phyloP scores from a whole-genome alignment of 1,140 invertebrate species.

The Colletes gigas region DNA sequence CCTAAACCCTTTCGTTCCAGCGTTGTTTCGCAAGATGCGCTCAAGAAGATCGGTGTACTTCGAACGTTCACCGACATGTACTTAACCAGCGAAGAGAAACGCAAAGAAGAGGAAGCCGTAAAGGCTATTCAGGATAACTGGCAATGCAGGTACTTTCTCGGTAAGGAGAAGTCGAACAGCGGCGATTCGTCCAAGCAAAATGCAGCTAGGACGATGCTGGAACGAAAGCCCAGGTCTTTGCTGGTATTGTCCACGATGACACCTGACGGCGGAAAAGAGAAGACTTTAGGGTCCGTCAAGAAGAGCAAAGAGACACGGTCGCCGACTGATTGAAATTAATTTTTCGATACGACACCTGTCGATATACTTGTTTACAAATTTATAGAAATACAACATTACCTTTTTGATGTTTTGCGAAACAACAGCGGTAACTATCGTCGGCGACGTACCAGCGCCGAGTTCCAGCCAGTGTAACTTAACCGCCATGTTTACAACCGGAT shows the following conservation, averaged over 20 bases:
- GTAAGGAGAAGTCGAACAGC: neutral
- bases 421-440: slow-evolving; percentile 89
- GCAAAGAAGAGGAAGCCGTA: neutral
- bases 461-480: slow-evolving; percentile 90
- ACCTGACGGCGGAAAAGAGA: neutral
- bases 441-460: slow-evolving; percentile 86
- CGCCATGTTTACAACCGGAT: slow-evolving; percentile 87
- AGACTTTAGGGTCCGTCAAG: neutral
- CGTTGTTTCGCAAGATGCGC: neutral
- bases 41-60: neutral
- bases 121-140: slow-evolving; percentile 15
- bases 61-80: slow-evolving; percentile 21
- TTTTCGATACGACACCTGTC: neutral
- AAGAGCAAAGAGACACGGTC: neutral
- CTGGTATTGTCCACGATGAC: neutral
- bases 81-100: neutral
- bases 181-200: neutral
- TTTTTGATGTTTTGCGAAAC: slow-evolving; percentile 89
- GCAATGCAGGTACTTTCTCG: slow-evolving; percentile 14
- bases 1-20: neutral
- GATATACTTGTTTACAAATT: too few relatives aligned
- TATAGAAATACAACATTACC: slow-evolving; percentile 76
- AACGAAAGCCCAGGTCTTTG: slow-evolving; percentile 20
- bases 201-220: slow-evolving; percentile 15
- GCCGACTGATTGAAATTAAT: neutral